Evolutionary conservation across 2,113 vertebrate species (phyloP).

Genomic region (Tamias sibiricus): DNA sequence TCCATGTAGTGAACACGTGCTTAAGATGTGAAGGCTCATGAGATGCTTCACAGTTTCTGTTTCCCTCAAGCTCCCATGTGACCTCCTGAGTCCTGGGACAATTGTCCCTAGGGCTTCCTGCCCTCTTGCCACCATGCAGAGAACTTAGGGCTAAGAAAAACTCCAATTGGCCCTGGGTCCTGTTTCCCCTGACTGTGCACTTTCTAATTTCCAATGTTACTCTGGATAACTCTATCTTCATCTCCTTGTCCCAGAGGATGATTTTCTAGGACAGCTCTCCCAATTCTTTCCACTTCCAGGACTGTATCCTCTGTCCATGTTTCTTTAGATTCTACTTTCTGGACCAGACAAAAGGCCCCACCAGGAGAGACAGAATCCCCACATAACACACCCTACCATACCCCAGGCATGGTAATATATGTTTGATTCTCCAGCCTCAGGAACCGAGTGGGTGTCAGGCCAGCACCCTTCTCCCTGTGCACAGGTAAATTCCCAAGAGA

Average conservation of each 20-base stretch:
- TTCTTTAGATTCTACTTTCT: not conserved
- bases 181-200: not conserved
- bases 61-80: not conserved
- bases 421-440: not conserved
- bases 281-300: not conserved
- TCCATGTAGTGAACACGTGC: not conserved
- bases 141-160: not conserved
- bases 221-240: not conserved
- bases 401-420: too few relatives aligned
- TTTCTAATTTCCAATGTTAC: not conserved
- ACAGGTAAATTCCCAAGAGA: rapidly evolving
- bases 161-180: too few relatives aligned
- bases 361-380: not conserved
- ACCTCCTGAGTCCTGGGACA: not conserved
- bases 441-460: rapidly evolving
- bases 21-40: not conserved
- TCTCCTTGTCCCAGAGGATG: not conserved
- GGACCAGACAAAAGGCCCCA: not conserved
- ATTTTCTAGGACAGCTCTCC: not conserved
- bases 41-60: not conserved
- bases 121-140: not conserved
- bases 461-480: not conserved
- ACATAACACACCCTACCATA: not conserved
- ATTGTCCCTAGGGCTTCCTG: not conserved
- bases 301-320: not conserved